Evolutionary conservation across 2,797 vertebrate species (phyloP), one percentile per base, ranked within the genome.

Genomic region (Taeniopygia guttata): DNA sequence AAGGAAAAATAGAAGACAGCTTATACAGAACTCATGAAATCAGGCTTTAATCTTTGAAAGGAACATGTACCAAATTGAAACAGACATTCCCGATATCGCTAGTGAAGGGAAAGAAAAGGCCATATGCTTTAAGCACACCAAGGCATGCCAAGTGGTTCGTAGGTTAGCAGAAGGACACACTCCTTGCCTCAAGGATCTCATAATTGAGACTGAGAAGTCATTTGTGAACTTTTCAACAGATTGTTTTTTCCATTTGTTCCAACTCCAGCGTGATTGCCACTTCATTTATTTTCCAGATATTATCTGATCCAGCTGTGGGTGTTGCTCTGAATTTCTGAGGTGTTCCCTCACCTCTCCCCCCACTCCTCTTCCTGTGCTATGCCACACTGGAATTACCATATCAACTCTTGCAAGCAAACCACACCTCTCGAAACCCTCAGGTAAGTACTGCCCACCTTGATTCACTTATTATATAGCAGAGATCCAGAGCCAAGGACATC

Each of bases 361-460:
- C 64, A 86, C 95, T 96, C 94, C 89, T 92, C 88, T 96, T 97
- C 97, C 95, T 96, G 97, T 94, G 69, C 95, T 92, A 46, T 91
- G 94, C 92, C 79, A 91, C 55, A 48, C 75, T 89, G 93, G 93
- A 95, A 96, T 96, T 96, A 94, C 84, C 8, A 0, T 96, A 90
- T 85, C 88, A 88, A 21, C 77, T 94, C 91, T 75, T 68, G 55
- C 82, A 89, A 93, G 89, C 69, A 85, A 69, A 94, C 95, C 96
- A 97, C 93, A 66, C 95, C 96, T 96, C 73, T 94, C 5, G 12
- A 87, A 95, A 92, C 88, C 90, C 43, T 89, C 51, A 14, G 84
- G 30, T 91, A 77, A 80, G 74, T 66, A 84, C 73, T 88, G 55
- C 68, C 86, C 5, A 34, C 94, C 76, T 89, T 66, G 63, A 93